A percentile compares a stretch with the other conserved stretches of the same genome.
phyloP scores from a whole-genome alignment of 2,888 invertebrate species.

The Helleia helle region DNA sequence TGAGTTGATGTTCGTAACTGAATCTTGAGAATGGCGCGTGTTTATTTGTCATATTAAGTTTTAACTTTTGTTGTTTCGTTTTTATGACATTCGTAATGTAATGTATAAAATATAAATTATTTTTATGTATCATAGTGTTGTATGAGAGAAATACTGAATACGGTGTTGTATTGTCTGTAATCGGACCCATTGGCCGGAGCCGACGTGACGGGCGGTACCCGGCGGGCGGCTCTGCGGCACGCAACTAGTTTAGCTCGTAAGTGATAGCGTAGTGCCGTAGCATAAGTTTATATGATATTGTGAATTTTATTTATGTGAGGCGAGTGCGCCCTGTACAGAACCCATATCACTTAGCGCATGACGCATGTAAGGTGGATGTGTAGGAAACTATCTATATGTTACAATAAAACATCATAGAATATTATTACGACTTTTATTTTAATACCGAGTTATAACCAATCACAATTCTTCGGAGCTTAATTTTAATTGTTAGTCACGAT shows the following conservation, averaged over 20 bases:
- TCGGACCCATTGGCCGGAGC: not conserved
- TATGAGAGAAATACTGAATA: not conserved
- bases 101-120: slow-evolving; percentile 9
- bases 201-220: not conserved
- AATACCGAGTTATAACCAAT: too few relatives aligned
- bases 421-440: slow-evolving; percentile 36
- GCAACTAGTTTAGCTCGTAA: slow-evolving; percentile 14
- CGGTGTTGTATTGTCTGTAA: slow-evolving; percentile 5
- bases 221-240: slow-evolving; percentile 6
- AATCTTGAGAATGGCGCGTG: not conserved
- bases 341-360: slow-evolving; percentile 64
- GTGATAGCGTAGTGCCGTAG: slow-evolving; percentile 16
- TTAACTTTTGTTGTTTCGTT: slow-evolving; percentile 8
- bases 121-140: slow-evolving; percentile 3
- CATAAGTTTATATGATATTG: slow-evolving; percentile 27
- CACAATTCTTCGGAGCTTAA: too few relatives aligned
- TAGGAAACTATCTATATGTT: slow-evolving; percentile 68
- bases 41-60: slow-evolving; percentile 1
- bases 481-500: too few relatives aligned
- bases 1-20: not conserved
- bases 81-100: not conserved
- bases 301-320: slow-evolving; percentile 31
- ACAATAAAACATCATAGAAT: slow-evolving; percentile 66
- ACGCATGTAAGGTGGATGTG: slow-evolving; percentile 62
- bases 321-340: slow-evolving; percentile 41